Evolutionary conservation across 2,888 invertebrate genomes (phyloP).

Genomic region (Agrypnus murinus): DNA sequence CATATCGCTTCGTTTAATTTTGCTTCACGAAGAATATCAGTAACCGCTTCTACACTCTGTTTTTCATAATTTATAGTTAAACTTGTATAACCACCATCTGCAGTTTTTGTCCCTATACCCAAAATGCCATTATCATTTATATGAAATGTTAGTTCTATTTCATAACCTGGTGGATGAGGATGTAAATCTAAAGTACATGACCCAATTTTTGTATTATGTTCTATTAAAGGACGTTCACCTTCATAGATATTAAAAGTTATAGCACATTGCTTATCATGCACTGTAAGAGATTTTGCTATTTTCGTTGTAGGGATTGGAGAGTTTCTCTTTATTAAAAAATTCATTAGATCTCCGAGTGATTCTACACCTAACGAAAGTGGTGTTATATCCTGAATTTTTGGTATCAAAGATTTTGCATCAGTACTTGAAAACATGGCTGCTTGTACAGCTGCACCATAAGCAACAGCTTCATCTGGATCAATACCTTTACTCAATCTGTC

Average conservation of each 20-base stretch:
- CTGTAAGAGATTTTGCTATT: conserved; percentile 24
- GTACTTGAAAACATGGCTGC: conserved; percentile 15
- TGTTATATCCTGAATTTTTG: conserved; percentile 33
- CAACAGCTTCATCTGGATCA: conserved; percentile 42
- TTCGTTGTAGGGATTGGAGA: conserved; percentile 34
- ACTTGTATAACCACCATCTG: conserved; percentile 22
- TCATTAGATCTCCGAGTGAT: conserved; percentile 26
- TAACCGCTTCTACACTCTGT: background rate
- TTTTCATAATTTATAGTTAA: conserved; percentile 26
- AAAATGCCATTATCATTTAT: conserved; percentile 48
- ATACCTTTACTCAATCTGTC: conserved; percentile 19
- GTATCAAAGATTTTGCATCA: background rate
- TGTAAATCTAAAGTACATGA: conserved; percentile 37
- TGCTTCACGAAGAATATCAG: conserved; percentile 28
- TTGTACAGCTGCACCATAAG: conserved; percentile 38
- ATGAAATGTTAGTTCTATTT: conserved; percentile 44
- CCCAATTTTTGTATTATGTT: conserved; percentile 48
- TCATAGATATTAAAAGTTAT: conserved; percentile 45
- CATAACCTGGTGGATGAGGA: conserved; percentile 39
- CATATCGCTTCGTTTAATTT: conserved; percentile 24
- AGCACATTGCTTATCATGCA: conserved; percentile 37
- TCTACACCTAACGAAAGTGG: conserved; percentile 37
- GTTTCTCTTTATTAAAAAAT: conserved; percentile 33
- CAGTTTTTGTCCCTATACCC: conserved; percentile 40
- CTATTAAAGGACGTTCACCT: conserved; percentile 46